Percentiles rank a stretch among this genome's conserved stretches.
These are phyloP conservation scores for Tupaia tana DNA, from an alignment of 2,113 vertebrate genomes.

Conservation along the genomic window DNA sequence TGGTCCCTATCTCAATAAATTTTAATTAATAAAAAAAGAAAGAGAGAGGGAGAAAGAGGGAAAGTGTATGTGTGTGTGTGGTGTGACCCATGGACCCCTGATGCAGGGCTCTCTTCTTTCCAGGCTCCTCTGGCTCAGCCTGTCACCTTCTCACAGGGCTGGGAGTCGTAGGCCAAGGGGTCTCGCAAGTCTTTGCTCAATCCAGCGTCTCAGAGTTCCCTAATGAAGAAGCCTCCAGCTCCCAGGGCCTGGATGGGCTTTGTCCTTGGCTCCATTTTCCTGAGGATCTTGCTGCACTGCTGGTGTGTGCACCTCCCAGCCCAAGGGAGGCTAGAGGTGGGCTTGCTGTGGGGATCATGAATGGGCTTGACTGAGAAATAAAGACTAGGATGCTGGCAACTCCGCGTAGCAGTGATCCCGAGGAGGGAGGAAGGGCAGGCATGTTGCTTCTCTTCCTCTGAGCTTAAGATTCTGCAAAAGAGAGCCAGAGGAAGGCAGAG, in stretches of 20 bases:
- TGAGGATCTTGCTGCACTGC: too few relatives aligned
- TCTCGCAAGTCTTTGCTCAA: neutral
- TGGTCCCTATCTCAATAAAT: too few relatives aligned
- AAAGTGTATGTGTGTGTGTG: neutral
- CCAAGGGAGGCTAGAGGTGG: neutral
- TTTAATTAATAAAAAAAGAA: neutral
- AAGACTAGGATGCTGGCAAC: neutral
- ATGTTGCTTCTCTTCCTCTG: neutral
- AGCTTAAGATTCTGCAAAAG: neutral
- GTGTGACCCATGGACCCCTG: neutral
- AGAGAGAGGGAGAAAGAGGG: too few relatives aligned
- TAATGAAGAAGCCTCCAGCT: neutral
- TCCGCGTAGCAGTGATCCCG: neutral
- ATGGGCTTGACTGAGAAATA: neutral
- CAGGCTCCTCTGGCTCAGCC: neutral
- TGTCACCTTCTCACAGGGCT: neutral
- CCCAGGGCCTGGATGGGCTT: rapidly evolving
- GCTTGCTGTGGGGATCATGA: neutral
- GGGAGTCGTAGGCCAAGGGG: neutral
- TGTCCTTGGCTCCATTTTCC: neutral
- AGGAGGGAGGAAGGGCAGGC: neutral
- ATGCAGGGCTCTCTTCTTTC: neutral
- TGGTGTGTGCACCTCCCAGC: rapidly evolving
- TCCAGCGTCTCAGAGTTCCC: neutral
- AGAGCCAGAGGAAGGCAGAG: neutral